Evolutionary conservation across 2,113 vertebrate species (phyloP), one percentile per base, ranked within the genome.

Genomic region (Epinephelus moara): DNA sequence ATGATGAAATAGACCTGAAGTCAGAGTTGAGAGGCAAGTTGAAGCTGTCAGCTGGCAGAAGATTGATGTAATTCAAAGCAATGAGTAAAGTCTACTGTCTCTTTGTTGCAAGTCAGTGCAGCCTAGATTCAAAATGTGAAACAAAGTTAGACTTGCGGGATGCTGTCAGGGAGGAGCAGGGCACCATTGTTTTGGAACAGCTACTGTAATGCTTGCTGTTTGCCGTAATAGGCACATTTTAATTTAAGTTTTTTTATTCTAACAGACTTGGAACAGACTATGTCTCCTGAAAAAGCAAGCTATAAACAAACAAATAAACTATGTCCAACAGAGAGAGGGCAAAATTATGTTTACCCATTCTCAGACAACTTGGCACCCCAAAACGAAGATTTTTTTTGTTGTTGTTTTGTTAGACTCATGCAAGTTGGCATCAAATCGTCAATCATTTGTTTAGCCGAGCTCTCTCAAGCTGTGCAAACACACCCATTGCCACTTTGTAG

Each of bases 401-500:
- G 42, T 82, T 78, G 77, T 85, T 80, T 73, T 82, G 79, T 84
- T 68, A 70, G 76, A 53, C 70, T 68, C 60, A 14, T 81, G 53
- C 49, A 84, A 77, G 76, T 88, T 87, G 84, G 87, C 78, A 70
- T 82, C 59, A 61, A 72, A 80, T 82, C 45, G 21, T 87, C 76
- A 52, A 56, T 89, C 80, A 71, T 82, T 81, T 81, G 83, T 83
- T 76, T 76, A 57, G 80, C 3, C 2, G 49, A 80, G 84, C 61
- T 64, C 70, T 85, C 40, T 82, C 83, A 91, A 92, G 93, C 88
- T 89, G 90, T 86, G 85, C 80, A 85, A 91, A 91, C 82, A 85
- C 81, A 85, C 77, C 70, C 71, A 67, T 78, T 50, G 50, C 61
- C 83, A 85, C 87, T 89, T 88, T 93, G 85, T 86, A 55, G 74